Evolutionary conservation across 2,113 vertebrate genomes (phyloP), one percentile per base, ranked within the genome.

Genomic region (Pyxicephalus adspersus): DNA sequence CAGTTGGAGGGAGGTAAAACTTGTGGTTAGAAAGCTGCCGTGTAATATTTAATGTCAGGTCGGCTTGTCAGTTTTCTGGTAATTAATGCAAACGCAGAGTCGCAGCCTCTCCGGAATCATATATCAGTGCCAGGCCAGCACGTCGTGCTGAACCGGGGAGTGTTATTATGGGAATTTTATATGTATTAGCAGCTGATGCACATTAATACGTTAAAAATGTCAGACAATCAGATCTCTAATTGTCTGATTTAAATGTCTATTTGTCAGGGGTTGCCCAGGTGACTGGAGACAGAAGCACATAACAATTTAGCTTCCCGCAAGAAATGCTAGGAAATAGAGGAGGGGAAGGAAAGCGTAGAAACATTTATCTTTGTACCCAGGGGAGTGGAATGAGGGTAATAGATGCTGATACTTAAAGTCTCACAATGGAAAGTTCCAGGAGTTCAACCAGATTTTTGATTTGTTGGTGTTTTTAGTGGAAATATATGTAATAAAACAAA

Each of bases 211-310:
- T 88, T 88, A 87, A 84, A 86, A 86, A 89, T 89, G 88, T 88
- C 88, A 84, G 84, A 77, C 51, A 68, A n/a, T 83, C 78, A 85
- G 71, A 81, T 87, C 77, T 87, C 89, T 92, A 93, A 93, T 93
- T 92, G 90, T 92, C 91, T 90, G 90, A 90, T 91, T 91, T 90
- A 91, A 89, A 90, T 90, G 91, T 91, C 91, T 92, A 90, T 91
- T 92, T 92, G 92, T 92, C 91, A 91, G 89, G 81, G 76, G 83
- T 76, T 86, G 85, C 87, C 85, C 86, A 85, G 85, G 86, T 85
- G 76, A 83, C 70, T 57, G n/a, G 29, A 75, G 52, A 81, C 50
- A 81, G 80, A 58, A 65, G 28, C 70, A 81, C 80, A 81, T 65
- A 64, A 61, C 78, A 63, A 81, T 73, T 81, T 81, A 34, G 67